phyloP scores from a whole-genome alignment of 2,797 vertebrate genomes.

The Gymnoscopelus microlampas region DNA sequence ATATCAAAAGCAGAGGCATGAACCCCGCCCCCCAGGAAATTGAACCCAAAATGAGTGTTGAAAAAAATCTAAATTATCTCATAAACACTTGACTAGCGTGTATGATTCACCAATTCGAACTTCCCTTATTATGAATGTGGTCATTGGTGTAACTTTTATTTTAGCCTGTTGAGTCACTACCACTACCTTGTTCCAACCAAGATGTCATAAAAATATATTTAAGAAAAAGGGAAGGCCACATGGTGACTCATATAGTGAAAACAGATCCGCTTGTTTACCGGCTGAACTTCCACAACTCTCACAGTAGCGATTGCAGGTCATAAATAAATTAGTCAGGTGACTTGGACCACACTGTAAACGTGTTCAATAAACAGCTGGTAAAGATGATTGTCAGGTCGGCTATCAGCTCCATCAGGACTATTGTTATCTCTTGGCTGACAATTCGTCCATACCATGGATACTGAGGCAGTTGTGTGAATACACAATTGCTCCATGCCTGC shows the following conservation, averaged over 20 bases:
- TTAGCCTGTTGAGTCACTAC: constrained; percentile 20
- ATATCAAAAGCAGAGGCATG: no score
- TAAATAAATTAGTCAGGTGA: neutral
- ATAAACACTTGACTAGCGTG: neutral
- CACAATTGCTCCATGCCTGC: constrained; percentile 65
- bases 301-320: neutral
- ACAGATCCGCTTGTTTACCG: no score
- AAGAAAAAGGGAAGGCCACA: neutral
- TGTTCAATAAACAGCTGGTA: constrained; percentile 35
- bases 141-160: constrained; percentile 30
- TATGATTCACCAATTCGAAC: constrained; percentile 26
- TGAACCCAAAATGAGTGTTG: no score
- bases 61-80: neutral
- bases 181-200: neutral
- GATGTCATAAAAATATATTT: constrained; percentile 3
- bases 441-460: constrained; percentile 44
- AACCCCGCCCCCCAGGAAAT: no score
- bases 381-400: constrained; percentile 45
- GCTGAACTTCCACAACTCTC: neutral
- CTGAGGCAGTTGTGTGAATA: constrained; percentile 25
- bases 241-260: neutral
- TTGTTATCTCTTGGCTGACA: constrained; percentile 48
- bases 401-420: constrained; percentile 51
- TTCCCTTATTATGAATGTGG: constrained; percentile 14
- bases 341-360: constrained; percentile 16